Evolutionary conservation across 2,797 vertebrate genomes (phyloP).

Genomic region (Periparus ater): DNA sequence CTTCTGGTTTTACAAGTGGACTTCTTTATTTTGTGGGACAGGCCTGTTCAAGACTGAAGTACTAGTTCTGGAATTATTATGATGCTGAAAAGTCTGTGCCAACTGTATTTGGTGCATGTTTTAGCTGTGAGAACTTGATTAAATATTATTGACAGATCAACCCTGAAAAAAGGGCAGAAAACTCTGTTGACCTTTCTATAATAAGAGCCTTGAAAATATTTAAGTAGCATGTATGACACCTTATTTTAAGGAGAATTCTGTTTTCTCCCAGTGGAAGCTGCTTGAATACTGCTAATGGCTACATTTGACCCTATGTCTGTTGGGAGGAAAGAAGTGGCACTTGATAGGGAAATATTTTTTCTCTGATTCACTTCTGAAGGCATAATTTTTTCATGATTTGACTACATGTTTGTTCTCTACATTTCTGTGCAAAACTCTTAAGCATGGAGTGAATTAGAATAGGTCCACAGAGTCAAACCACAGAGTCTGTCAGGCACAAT

Average conservation of each 20-base stretch:
- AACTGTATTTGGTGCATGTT: neutral
- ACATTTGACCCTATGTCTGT: neutral
- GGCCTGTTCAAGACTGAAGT: neutral
- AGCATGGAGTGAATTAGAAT: neutral
- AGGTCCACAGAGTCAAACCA: neutral
- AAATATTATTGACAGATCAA: neutral
- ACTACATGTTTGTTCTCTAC: neutral
- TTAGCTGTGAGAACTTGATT: neutral
- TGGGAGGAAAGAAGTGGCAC: neutral
- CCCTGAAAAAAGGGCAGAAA: neutral
- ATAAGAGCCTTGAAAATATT: neutral
- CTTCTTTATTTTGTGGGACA: neutral
- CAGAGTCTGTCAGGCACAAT: neutral
- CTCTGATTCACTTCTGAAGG: neutral
- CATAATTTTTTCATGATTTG: neutral
- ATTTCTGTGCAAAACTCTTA: neutral
- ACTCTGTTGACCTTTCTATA: neutral
- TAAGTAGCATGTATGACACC: neutral
- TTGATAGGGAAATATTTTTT: neutral
- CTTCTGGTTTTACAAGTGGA: neutral
- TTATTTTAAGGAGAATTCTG: neutral
- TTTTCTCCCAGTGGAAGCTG: neutral
- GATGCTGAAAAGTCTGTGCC: neutral
- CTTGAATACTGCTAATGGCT: neutral
- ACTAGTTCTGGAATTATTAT: neutral